A percentile compares a stretch with the other conserved stretches of the same genome.
These are phyloP conservation scores for Hiodon alosoides DNA, from an alignment of 2,113 vertebrate species.

Conservation along the genomic window DNA sequence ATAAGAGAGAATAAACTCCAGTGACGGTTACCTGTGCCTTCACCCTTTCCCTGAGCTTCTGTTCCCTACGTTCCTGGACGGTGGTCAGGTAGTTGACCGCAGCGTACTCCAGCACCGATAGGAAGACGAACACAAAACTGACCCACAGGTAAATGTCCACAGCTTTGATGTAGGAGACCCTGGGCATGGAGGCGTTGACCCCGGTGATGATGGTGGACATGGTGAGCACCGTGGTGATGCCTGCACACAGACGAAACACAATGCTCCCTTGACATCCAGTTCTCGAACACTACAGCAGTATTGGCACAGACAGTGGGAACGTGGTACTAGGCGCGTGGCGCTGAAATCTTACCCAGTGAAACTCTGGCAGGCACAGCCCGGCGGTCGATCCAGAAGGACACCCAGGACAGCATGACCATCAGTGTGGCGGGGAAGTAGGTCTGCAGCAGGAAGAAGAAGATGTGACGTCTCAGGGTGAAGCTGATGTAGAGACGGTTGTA, in stretches of 20 bases:
- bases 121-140: too few species aligned
- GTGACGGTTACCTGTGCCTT: slow-evolving; percentile 52
- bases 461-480: slow-evolving; percentile 84
- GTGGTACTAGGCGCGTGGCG: too few species aligned
- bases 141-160: slow-evolving; percentile 77
- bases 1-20: background rate
- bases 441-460: slow-evolving; percentile 94
- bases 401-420: slow-evolving; percentile 93
- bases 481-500: slow-evolving; percentile 94
- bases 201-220: slow-evolving; percentile 78
- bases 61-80: slow-evolving; percentile 77
- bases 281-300: slow-evolving; percentile 72
- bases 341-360: slow-evolving; percentile 74
- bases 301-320: too few species aligned
- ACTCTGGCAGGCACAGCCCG: slow-evolving; percentile 87
- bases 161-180: slow-evolving; percentile 89
- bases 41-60: slow-evolving; percentile 74
- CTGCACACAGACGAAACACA: slow-evolving; percentile 55
- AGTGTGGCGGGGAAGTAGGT: slow-evolving; percentile 88
- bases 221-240: slow-evolving; percentile 67
- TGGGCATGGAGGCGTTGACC: slow-evolving; percentile 88
- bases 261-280: too few species aligned
- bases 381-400: slow-evolving; percentile 82
- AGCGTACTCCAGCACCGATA: too few species aligned
- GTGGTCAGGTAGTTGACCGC: slow-evolving; percentile 29